Base-by-base conservation (phyloP, 2,797 vertebrate genomes). In the Arctocebus calabarensis region DNA sequence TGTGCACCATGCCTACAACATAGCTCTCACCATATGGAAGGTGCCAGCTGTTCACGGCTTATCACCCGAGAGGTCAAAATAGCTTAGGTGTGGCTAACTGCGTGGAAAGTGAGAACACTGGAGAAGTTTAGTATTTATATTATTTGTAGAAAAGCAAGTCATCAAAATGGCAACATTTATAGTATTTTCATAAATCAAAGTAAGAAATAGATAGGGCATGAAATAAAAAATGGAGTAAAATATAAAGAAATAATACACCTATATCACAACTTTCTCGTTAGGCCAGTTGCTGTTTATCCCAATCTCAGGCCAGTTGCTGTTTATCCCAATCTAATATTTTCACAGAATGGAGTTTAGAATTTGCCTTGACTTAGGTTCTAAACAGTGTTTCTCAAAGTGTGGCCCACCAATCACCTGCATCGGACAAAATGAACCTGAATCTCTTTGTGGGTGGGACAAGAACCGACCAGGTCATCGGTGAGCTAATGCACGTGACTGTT, bases 141-240 rank as follows among this genome's bases (percentile, higher is more conserved):
- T 90, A 23, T 85, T 92, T 94, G n/a, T 86, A 32, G 86, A 86
- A 88, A 93, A 87, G 22, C 27, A 94, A 81, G 34, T 34, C 20
- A 45, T 22, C 34, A 62, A 48, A 29, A 93, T 62, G 79, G 83
- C 14, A 34, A 25, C 52, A 77, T 48, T 78, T 85, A 52, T 48
- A 91, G 22, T 19, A 32, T 78, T 75, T 66, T 70, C 14, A 32
- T 22, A 23, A 92, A 73, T 70, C 16, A n/a, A 37, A 84, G 71
- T 45, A 81, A 78, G 68, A 75, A 84, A 59, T 68, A 27, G 73
- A 68, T 34, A 78, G 71, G 70, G 29, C 52, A 27, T 23, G 66
- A 93, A 88, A 84, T 62, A 25, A 88, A 94, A 93, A 57, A 52
- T 55, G n/a, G 25, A 83, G 22, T 19, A 22, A 68, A 57, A 59